A percentile compares a stretch with the other conserved stretches of the same genome.
Evolutionary conservation across 2,797 vertebrate species (phyloP).

Genomic region (Pseudochromis fuscus): DNA sequence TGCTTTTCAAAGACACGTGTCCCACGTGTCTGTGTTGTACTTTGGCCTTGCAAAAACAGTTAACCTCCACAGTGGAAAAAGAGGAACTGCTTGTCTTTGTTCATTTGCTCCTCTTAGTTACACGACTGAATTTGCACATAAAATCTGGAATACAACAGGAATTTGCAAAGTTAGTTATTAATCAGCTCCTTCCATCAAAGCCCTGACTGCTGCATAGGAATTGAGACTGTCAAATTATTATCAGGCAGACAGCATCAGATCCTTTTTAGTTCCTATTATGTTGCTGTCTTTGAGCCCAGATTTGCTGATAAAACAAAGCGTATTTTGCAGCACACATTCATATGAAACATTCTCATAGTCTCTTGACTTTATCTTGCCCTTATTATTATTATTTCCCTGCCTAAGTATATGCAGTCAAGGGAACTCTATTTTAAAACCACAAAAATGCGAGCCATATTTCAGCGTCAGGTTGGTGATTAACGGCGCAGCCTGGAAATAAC

Average conservation of each 20-base stretch:
- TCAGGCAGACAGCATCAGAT: conserved; percentile 59
- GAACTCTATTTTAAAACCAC: conserved; percentile 81
- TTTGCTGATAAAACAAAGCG: conserved; percentile 66
- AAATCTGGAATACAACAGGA: conserved; percentile 42
- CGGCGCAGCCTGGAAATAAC: conserved; percentile 79
- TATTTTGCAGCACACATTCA: conserved; percentile 54
- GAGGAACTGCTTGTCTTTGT: conserved; percentile 7
- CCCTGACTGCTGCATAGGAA: conserved; percentile 58
- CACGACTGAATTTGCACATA: conserved; percentile 49
- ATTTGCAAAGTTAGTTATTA: conserved; percentile 59
- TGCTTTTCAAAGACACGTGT: conserved; percentile 19
- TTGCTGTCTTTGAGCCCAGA: conserved; percentile 55
- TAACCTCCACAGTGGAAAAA: neutral
- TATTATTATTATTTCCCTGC: conserved; percentile 76
- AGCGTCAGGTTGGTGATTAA: conserved; percentile 79
- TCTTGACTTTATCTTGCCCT: conserved; percentile 76
- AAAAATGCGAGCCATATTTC: conserved; percentile 80
- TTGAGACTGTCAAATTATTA: conserved; percentile 74
- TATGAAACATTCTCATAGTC: conserved; percentile 59
- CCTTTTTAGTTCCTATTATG: conserved; percentile 68
- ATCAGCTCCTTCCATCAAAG: conserved; percentile 69
- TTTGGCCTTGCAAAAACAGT: neutral
- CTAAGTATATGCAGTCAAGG: conserved; percentile 72
- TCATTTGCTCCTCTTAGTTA: conserved; percentile 35
- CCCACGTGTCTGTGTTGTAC: neutral